Conservation (phyloP, 2,888 invertebrate species). For the Furcula furcula region DNA sequence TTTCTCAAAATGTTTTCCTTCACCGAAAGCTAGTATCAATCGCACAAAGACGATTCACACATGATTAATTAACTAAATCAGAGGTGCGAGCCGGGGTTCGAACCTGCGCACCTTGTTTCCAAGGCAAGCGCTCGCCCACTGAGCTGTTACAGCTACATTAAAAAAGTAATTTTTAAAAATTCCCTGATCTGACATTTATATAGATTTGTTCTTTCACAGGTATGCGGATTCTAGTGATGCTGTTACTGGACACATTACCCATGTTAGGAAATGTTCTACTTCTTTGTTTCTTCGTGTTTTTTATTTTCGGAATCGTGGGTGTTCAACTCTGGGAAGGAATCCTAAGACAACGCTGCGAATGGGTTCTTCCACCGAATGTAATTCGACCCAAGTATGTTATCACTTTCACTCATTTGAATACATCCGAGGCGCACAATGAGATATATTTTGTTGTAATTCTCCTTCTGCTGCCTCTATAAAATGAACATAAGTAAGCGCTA, state of each 20-base stretch:
- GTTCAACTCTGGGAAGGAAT: constrained; percentile 99
- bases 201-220: constrained; percentile 84
- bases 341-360: constrained; percentile 95
- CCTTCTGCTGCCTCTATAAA: constrained; percentile 22
- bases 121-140: too few species aligned
- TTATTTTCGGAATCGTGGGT: constrained; percentile 99
- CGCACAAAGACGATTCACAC: too few species aligned
- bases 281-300: constrained; percentile 99
- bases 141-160: too few species aligned
- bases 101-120: too few species aligned
- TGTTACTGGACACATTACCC: constrained; percentile 98
- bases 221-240: constrained; percentile 99
- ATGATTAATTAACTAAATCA: too few species aligned
- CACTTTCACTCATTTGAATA: constrained; percentile 11
- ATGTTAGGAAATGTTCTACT: constrained; percentile 99
- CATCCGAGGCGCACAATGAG: constrained; percentile 11
- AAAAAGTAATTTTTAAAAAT: too few species aligned
- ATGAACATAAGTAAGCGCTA: constrained; percentile 33
- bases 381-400: constrained; percentile 88
- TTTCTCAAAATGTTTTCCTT: too few species aligned
- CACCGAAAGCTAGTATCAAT: too few species aligned
- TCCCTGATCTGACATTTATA: too few species aligned
- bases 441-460: constrained; percentile 13
- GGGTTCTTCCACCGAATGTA: constrained; percentile 87
- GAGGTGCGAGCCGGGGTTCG: too few species aligned